Evolutionary conservation across 2,888 invertebrate genomes (phyloP).

Genomic region (Acrobasis repandana): DNA sequence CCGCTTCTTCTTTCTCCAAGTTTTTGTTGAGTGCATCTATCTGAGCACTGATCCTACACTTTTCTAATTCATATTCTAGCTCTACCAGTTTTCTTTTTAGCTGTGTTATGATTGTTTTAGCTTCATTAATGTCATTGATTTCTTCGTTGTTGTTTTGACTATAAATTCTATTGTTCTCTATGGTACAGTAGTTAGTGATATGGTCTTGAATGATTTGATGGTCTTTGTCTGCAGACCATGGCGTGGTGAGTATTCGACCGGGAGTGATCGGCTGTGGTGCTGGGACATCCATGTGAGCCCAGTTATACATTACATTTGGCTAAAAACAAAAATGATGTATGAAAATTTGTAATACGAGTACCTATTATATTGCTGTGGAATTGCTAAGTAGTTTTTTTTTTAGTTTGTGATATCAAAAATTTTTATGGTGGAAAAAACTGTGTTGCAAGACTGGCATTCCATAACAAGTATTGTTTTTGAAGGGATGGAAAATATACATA

Average conservation of each 20-base stretch:
- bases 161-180: slow-evolving; percentile 53
- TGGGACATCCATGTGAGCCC: slow-evolving; percentile 91
- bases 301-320: slow-evolving; percentile 96
- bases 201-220: slow-evolving; percentile 50
- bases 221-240: slow-evolving; percentile 87
- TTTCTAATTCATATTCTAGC: slow-evolving; percentile 68
- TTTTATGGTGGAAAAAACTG: no score
- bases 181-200: slow-evolving; percentile 39
- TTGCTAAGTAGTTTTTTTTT: no score
- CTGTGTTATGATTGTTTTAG: slow-evolving; percentile 63
- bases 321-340: slow-evolving; percentile 57
- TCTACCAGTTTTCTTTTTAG: slow-evolving; percentile 65
- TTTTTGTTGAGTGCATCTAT: slow-evolving; percentile 65
- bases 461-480: no score
- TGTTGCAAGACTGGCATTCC: no score
- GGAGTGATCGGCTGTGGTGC: slow-evolving; percentile 87
- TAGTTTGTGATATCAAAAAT: no score
- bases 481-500: no score
- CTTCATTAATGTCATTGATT: slow-evolving; percentile 65
- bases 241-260: slow-evolving; percentile 86
- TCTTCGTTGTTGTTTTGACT: slow-evolving; percentile 69
- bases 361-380: no score
- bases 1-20: slow-evolving; percentile 54
- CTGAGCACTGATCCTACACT: slow-evolving; percentile 61
- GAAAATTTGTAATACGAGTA: no score